A percentile compares a stretch with the other conserved stretches of the same genome.
These are phyloP conservation scores for Brachyistius frenatus DNA, from an alignment of 2,113 vertebrate species.

Conservation along the genomic window DNA sequence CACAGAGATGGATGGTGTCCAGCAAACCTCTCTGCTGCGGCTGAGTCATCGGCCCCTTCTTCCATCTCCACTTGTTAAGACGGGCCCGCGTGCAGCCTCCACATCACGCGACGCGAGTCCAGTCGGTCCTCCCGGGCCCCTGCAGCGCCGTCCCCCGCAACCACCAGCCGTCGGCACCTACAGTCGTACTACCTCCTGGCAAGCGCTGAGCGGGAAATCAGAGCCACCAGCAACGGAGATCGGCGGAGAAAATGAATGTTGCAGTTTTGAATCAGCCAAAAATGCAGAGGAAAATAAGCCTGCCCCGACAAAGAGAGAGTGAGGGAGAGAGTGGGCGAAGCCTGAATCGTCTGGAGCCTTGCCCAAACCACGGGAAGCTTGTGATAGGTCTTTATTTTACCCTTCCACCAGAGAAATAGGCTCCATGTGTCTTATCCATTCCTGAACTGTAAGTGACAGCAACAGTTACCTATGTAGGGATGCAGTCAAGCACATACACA, in stretches of 20 bases:
- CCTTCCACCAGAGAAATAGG: constrained; percentile 80
- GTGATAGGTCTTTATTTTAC: constrained; percentile 80
- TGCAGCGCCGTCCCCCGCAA: constrained; percentile 18
- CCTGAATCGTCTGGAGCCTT: constrained; percentile 72
- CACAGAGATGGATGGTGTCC: constrained; percentile 41
- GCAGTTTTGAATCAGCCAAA: constrained; percentile 68
- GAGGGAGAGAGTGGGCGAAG: constrained; percentile 71
- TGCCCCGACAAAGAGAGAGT: constrained; percentile 59
- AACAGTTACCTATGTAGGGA: constrained; percentile 76
- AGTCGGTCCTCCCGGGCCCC: constrained; percentile 45
- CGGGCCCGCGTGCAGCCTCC: constrained; percentile 50
- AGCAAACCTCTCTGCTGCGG: constrained; percentile 36
- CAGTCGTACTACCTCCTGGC: constrained; percentile 63
- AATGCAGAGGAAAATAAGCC: constrained; percentile 60
- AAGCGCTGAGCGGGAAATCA: constrained; percentile 43
- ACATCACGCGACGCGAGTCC: constrained; percentile 24
- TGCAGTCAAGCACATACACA: constrained; percentile 70
- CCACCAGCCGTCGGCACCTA: constrained; percentile 52
- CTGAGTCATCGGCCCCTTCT: constrained; percentile 31
- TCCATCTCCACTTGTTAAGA: constrained; percentile 37
- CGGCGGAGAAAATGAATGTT: constrained; percentile 62
- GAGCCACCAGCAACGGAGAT: constrained; percentile 69
- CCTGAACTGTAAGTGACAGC: constrained; percentile 84
- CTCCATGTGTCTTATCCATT: constrained; percentile 81
- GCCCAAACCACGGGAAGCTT: constrained; percentile 76